A percentile compares a stretch with the other conserved stretches of the same genome.
phyloP scores from a whole-genome alignment of 2,113 vertebrate genomes.

The Dolichallabes microphthalmus region DNA sequence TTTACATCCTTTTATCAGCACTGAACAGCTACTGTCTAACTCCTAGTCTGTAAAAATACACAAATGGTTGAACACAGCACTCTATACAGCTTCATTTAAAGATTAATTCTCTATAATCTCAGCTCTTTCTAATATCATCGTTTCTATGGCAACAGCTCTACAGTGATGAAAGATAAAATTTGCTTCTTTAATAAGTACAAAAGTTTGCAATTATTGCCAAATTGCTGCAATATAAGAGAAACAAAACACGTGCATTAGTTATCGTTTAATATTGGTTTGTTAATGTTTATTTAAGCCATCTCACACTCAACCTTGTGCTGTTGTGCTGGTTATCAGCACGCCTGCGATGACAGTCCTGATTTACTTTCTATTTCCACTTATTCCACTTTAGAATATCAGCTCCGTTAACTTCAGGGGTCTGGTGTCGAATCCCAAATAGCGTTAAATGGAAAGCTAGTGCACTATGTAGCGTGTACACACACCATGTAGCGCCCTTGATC shows the following conservation, averaged over 20 bases:
- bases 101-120: not conserved
- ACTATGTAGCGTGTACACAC: too few relatives aligned
- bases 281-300: too few relatives aligned
- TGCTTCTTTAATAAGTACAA: not conserved
- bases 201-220: not conserved
- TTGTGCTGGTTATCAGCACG: too few relatives aligned
- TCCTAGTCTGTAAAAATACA: not conserved
- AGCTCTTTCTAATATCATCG: not conserved
- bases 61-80: not conserved
- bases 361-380: too few relatives aligned
- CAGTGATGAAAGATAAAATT: too few relatives aligned
- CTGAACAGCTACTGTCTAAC: not conserved
- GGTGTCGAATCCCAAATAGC: too few relatives aligned
- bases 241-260: not conserved
- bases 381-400: too few relatives aligned
- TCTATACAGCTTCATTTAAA: not conserved
- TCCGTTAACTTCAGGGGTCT: too few relatives aligned
- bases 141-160: not conserved
- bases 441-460: too few relatives aligned
- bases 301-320: too few relatives aligned
- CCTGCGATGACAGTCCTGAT: too few relatives aligned
- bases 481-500: too few relatives aligned
- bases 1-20: not conserved
- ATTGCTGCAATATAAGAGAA: not conserved
- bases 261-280: not conserved